These are phyloP conservation scores for Leucoma salicis DNA, from an alignment of 2,888 invertebrate species.

Conservation along the genomic window DNA sequence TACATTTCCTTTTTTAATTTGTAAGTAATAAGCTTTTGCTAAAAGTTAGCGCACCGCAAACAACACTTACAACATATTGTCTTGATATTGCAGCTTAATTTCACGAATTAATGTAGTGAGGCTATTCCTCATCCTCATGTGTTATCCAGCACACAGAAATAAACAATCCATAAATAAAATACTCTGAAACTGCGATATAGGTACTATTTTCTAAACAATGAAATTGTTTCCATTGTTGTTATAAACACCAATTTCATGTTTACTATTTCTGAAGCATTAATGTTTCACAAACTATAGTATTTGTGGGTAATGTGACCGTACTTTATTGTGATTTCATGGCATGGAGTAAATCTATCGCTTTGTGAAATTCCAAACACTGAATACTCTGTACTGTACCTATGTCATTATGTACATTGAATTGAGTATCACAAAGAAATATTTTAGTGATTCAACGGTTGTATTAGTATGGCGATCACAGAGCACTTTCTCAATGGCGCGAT, in stretches of 20 bases:
- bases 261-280: conserved; percentile 16
- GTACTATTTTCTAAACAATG: conserved; percentile 5
- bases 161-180: neutral
- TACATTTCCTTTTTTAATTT: no score
- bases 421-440: conserved; percentile 50
- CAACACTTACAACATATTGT: no score
- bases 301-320: conserved; percentile 4
- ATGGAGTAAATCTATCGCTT: conserved; percentile 7
- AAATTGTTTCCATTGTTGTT: conserved; percentile 16
- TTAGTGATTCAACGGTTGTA: conserved; percentile 65
- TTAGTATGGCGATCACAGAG: conserved; percentile 78
- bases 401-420: conserved; percentile 31
- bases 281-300: conserved; percentile 13
- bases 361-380: conserved; percentile 19
- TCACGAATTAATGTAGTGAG: no score
- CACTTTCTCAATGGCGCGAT: conserved; percentile 79
- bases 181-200: neutral
- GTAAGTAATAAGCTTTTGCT: no score
- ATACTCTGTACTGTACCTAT: conserved; percentile 30
- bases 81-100: no score
- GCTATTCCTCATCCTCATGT: no score
- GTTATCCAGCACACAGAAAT: no score
- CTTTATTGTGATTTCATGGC: conserved; percentile 1
- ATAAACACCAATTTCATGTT: conserved; percentile 14
- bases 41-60: no score